Conservation (phyloP, 1,140 invertebrate species). For the Atta texana region DNA sequence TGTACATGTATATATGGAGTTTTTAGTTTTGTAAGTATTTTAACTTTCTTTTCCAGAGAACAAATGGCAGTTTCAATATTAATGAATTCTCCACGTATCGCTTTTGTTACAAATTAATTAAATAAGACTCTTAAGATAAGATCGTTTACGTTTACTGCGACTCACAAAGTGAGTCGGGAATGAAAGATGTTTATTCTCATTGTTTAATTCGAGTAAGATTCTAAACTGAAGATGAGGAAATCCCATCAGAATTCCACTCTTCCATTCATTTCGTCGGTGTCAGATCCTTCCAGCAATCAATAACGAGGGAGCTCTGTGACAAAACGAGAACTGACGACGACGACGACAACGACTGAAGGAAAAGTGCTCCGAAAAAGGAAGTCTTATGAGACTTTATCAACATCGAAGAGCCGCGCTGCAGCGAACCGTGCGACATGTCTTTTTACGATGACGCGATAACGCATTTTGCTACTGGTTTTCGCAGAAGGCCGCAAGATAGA, state of each 20-base stretch:
- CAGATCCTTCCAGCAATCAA: constrained; percentile 11
- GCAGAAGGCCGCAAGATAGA: constrained; percentile 37
- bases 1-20: background rate
- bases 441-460: constrained; percentile 60
- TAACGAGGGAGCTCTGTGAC: constrained; percentile 42
- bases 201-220: constrained; percentile 37
- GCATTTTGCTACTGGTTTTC: constrained; percentile 49
- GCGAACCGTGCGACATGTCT: constrained; percentile 47
- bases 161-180: background rate
- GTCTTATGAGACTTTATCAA: constrained; percentile 51
- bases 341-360: constrained; percentile 18
- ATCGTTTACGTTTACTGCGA: background rate
- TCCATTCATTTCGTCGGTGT: constrained; percentile 33
- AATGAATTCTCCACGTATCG: background rate
- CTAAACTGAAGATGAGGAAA: background rate
- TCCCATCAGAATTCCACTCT: background rate
- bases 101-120: constrained; percentile 35
- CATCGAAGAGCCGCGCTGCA: background rate
- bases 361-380: constrained; percentile 40
- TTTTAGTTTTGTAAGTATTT: background rate
- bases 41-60: background rate
- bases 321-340: background rate
- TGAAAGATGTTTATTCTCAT: background rate
- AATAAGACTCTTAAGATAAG: background rate
- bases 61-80: background rate